Conservation (phyloP, 2,797 vertebrate species). For the Erpetoichthys calabaricus region DNA sequence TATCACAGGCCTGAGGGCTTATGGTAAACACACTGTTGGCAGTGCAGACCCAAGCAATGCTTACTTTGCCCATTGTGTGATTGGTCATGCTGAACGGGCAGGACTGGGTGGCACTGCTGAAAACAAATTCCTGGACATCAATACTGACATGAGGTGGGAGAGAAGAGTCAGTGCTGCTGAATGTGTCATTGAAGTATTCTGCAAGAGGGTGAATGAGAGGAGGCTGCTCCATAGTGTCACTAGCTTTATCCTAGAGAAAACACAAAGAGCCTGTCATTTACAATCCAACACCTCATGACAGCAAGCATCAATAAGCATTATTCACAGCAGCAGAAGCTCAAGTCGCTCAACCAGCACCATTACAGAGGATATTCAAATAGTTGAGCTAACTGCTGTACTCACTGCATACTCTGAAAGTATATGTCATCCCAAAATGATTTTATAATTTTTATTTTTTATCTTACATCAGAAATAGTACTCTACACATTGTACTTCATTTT, state of each 20-base stretch:
- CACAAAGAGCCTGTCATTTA: neutral
- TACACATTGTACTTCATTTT: too few species aligned
- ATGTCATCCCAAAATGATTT: too few species aligned
- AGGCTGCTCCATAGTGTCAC: slow-evolving; percentile 12
- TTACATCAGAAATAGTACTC: too few species aligned
- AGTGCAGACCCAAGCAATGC: slow-evolving; percentile 59
- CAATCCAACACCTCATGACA: neutral
- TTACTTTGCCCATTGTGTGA: slow-evolving; percentile 64
- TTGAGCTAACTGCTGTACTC: too few species aligned
- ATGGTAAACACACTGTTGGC: slow-evolving; percentile 56
- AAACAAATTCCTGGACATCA: slow-evolving; percentile 56
- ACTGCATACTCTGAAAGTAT: too few species aligned
- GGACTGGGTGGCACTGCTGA: slow-evolving; percentile 42
- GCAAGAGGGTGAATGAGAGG: slow-evolving; percentile 28
- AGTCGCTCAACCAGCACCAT: too few species aligned
- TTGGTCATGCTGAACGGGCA: slow-evolving; percentile 62
- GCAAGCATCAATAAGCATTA: too few species aligned
- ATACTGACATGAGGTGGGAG: slow-evolving; percentile 49
- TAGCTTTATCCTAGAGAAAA: slow-evolving; percentile 26
- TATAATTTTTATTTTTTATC: too few species aligned
- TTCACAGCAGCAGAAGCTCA: too few species aligned
- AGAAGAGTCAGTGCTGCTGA: slow-evolving; percentile 18
- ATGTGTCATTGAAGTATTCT: slow-evolving; percentile 47
- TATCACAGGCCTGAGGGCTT: slow-evolving; percentile 47
- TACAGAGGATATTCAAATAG: too few species aligned